Conservation (phyloP, 2,888 invertebrate genomes). For the Cynaeus angustus region DNA sequence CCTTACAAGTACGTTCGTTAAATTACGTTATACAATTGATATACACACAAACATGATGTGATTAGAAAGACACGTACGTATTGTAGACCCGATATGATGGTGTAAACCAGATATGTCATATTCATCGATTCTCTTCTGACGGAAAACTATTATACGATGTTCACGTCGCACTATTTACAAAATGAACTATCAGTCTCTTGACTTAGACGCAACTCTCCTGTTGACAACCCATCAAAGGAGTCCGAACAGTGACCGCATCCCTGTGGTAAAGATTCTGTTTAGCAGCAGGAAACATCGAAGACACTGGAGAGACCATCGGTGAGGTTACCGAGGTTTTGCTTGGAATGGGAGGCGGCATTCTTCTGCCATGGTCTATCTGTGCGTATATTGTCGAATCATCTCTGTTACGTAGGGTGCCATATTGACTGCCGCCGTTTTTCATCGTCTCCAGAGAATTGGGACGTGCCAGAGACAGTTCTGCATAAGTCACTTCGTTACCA, state of each 20-base stretch:
- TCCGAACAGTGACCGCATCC: constrained; percentile 82
- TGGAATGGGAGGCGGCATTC: constrained; percentile 66
- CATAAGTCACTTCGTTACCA: constrained; percentile 77
- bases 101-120: constrained; percentile 42
- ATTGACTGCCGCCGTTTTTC: constrained; percentile 68
- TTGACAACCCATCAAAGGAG: constrained; percentile 79
- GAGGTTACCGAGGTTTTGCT: constrained; percentile 69
- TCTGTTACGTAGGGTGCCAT: constrained; percentile 67
- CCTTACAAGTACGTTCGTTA: constrained; percentile 44
- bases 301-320: constrained; percentile 71
- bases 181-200: constrained; percentile 54
- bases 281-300: constrained; percentile 68
- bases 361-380: constrained; percentile 81
- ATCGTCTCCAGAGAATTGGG: constrained; percentile 73
- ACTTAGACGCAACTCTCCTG: constrained; percentile 84
- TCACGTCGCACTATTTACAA: constrained; percentile 52
- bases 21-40: constrained; percentile 45
- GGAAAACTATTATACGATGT: constrained; percentile 17
- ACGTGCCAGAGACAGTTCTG: constrained; percentile 75
- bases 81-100: constrained; percentile 43
- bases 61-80: constrained; percentile 46
- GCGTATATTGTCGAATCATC: constrained; percentile 84
- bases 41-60: constrained; percentile 48
- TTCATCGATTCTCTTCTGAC: constrained; percentile 29
- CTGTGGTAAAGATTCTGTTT: constrained; percentile 72